Percentiles rank a stretch among this genome's conserved stretches.
phyloP scores from a whole-genome alignment of 2,113 vertebrate genomes.

The Budorcas taxicolor region DNA sequence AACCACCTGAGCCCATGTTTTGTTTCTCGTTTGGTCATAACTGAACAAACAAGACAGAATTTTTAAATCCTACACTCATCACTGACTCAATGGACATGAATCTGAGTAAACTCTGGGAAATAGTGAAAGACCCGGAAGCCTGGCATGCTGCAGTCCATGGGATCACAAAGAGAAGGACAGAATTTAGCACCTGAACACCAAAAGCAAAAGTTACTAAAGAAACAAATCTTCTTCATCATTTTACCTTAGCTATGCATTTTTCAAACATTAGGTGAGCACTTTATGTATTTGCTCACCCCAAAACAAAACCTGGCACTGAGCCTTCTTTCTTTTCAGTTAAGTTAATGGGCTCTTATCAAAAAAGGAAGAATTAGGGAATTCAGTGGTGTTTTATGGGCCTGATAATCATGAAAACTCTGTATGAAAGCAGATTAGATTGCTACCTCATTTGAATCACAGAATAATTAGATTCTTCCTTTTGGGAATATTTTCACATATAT shows the following conservation, averaged over 20 bases:
- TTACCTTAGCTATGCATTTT: neutral
- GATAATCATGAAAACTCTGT: neutral
- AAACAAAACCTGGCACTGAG: neutral
- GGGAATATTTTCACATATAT: conserved; percentile 28
- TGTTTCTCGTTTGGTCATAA: neutral
- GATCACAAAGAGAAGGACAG: neutral
- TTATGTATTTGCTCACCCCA: neutral
- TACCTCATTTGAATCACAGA: conserved; percentile 45
- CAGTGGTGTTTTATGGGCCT: neutral
- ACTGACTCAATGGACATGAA: neutral
- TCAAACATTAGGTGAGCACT: neutral
- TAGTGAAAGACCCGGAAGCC: neutral
- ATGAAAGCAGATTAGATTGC: neutral
- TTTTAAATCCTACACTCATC: neutral
- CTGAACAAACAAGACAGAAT: neutral
- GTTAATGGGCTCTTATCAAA: conserved; percentile 18
- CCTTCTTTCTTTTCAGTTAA: neutral
- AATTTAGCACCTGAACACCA: neutral
- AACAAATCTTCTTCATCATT: neutral
- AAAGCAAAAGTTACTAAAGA: neutral
- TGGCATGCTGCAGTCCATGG: neutral
- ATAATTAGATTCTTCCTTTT: neutral
- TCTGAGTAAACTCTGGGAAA: neutral
- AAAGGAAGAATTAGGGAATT: conserved; percentile 23
- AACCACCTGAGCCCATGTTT: neutral